Base-by-base conservation (phyloP, 2,888 invertebrate genomes). In the Ectemnius lituratus region DNA sequence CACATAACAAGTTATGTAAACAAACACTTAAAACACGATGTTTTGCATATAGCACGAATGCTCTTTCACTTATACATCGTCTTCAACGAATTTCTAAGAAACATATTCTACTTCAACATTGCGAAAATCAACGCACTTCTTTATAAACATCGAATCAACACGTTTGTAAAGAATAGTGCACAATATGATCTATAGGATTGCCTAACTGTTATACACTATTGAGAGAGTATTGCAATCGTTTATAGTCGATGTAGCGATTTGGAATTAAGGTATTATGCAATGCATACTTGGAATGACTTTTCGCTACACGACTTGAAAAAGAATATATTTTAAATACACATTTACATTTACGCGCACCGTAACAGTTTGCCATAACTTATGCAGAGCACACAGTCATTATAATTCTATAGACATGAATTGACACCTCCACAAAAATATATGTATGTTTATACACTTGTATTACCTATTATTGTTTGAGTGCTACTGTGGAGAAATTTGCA, bases 241-340 rank as follows among this genome's bases (percentile, higher is more conserved):
- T 70, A 63, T 57, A 23, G 45, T 62, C 11, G 47, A 49, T 60
- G 11, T 23, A 56, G 46, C 18, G 23, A 61, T 52, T 23, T 14
- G 4, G 37, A 67, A 65, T 64, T 45, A 67, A 69, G 67, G 14
- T 73, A 62, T 58, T 57, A 56, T 45, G 37, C 58, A 61, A 46
- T 8, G 14, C 58, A 56, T 18, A 56, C 37, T 56, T 72, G 72
- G 69, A 76, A 77, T 77, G 76, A 46, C 68, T 71, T 67, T 5
- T 16, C 23, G 45, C 47, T 61, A 57, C 62, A 37, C 37, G 27
- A 23, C 13, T 56, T 52, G 5, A 56, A 63, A 28, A 60, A 60
- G 57, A 23, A 66, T 62, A 59, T 58, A 37, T 37, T 37, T 20
- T 20, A 66, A 72, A 64, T 62, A 69, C 61, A 69, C 64, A 57